Evolutionary conservation across 2,797 vertebrate species (phyloP).

Genomic region (Phrynocephalus forsythii): DNA sequence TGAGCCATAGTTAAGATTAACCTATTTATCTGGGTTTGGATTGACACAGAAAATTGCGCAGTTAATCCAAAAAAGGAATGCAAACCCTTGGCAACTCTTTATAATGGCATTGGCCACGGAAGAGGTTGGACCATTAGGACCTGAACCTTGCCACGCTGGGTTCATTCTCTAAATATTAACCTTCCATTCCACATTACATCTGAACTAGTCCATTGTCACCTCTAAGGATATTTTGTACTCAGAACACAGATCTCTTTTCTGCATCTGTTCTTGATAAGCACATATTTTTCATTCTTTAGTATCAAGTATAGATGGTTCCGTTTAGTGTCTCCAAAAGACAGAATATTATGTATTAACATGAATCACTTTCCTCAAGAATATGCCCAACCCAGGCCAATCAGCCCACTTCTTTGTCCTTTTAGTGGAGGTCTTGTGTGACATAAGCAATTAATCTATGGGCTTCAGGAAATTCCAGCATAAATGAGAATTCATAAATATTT

Average conservation of each 20-base stretch:
- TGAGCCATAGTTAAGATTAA: not conserved
- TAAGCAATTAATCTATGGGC: not conserved
- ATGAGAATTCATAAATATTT: conserved; percentile 4
- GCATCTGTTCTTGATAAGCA: conserved; percentile 31
- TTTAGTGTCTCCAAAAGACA: conserved; percentile 21
- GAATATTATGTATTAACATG: conserved; percentile 23
- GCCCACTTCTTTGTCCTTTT: not conserved
- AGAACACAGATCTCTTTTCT: conserved; percentile 6
- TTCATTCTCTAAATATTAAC: not conserved
- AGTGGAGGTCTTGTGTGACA: not conserved
- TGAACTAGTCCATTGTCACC: not conserved
- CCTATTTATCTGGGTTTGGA: not conserved
- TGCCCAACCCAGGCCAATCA: not conserved
- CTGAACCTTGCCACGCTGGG: not conserved
- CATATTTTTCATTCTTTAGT: conserved; percentile 38
- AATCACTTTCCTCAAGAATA: not conserved
- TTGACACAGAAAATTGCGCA: not conserved
- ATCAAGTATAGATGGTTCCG: conserved; percentile 10
- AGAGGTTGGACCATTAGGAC: not conserved
- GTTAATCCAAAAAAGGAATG: not conserved
- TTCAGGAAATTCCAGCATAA: conserved; percentile 6
- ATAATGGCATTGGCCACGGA: not conserved
- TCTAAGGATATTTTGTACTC: not conserved
- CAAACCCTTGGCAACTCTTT: not conserved
- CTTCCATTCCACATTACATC: not conserved